Conservation (phyloP, 2,888 invertebrate genomes). For the Nomada lathburiana region DNA sequence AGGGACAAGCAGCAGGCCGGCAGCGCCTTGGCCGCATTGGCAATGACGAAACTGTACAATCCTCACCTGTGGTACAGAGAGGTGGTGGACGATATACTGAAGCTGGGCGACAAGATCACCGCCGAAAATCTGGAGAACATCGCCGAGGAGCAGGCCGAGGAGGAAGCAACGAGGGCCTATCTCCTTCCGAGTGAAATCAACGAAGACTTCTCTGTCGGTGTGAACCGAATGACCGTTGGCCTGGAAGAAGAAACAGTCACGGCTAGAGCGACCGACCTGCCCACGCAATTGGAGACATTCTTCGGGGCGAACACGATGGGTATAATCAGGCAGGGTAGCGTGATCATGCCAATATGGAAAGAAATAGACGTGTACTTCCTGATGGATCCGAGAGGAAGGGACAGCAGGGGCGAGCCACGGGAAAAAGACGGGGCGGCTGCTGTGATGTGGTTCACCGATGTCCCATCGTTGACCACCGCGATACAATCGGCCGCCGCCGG, state of each 20-base stretch:
- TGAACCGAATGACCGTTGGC: slow-evolving; percentile 82
- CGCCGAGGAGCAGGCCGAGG: slow-evolving; percentile 86
- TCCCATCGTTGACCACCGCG: slow-evolving; percentile 64
- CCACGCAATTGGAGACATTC: slow-evolving; percentile 86
- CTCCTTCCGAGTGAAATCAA: slow-evolving; percentile 84
- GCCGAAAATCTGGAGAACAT: slow-evolving; percentile 85
- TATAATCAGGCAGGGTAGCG: slow-evolving; percentile 84
- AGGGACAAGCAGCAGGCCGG: slow-evolving; percentile 85
- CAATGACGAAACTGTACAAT: slow-evolving; percentile 87
- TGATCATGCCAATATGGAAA: slow-evolving; percentile 83
- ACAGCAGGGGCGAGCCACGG: slow-evolving; percentile 67
- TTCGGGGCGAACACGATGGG: slow-evolving; percentile 86
- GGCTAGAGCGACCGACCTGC: slow-evolving; percentile 83
- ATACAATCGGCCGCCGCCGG: slow-evolving; percentile 60
- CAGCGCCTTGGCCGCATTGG: slow-evolving; percentile 86
- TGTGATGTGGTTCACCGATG: slow-evolving; percentile 77
- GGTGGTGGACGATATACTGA: slow-evolving; percentile 86
- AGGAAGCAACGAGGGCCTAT: slow-evolving; percentile 82
- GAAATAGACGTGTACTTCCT: slow-evolving; percentile 76
- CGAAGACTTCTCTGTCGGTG: slow-evolving; percentile 84
- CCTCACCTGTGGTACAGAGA: slow-evolving; percentile 87
- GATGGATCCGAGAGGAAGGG: slow-evolving; percentile 78
- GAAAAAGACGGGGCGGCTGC: slow-evolving; percentile 74
- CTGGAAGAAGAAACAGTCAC: slow-evolving; percentile 84
- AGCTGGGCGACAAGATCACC: slow-evolving; percentile 85